These are phyloP conservation scores for Pseudomyrmex sp. DNA, from an alignment of 1,140 invertebrate species.

Conservation along the genomic window DNA sequence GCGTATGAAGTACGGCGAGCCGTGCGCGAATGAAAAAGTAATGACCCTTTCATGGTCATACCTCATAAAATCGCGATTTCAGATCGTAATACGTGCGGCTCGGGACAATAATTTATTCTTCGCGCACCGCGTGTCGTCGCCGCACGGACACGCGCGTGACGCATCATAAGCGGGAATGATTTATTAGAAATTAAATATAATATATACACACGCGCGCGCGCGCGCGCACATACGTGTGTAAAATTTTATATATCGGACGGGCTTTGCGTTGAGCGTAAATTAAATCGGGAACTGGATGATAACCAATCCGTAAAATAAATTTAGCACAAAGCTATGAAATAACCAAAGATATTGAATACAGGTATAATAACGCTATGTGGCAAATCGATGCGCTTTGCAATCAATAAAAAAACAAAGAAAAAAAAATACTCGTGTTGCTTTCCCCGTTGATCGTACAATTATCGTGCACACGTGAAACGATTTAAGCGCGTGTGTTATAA, in stretches of 20 bases:
- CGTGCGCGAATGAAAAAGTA: slow-evolving; percentile 54
- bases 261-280: slow-evolving; percentile 36
- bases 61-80: slow-evolving; percentile 43
- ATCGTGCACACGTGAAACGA: not conserved
- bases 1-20: slow-evolving; percentile 44
- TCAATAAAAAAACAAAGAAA: not conserved
- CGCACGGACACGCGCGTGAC: slow-evolving; percentile 20
- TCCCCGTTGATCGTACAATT: not conserved
- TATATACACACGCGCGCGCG: not conserved
- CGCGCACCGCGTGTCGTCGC: slow-evolving; percentile 23
- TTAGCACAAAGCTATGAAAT: slow-evolving; percentile 38
- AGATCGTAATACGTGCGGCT: slow-evolving; percentile 46
- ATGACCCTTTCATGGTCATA: slow-evolving; percentile 43
- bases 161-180: slow-evolving; percentile 36
- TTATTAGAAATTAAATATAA: slow-evolving; percentile 54
- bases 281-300: slow-evolving; percentile 42
- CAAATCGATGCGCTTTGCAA: not conserved
- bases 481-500: not conserved
- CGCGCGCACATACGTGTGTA: not conserved
- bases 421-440: slow-evolving; percentile 4
- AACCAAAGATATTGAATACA: slow-evolving; percentile 34
- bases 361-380: slow-evolving; percentile 32
- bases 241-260: not conserved
- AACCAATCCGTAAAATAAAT: slow-evolving; percentile 55
- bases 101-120: slow-evolving; percentile 52